Base-by-base conservation (phyloP, 1,140 invertebrate genomes). In the Akabosia matsudoensis region DNA sequence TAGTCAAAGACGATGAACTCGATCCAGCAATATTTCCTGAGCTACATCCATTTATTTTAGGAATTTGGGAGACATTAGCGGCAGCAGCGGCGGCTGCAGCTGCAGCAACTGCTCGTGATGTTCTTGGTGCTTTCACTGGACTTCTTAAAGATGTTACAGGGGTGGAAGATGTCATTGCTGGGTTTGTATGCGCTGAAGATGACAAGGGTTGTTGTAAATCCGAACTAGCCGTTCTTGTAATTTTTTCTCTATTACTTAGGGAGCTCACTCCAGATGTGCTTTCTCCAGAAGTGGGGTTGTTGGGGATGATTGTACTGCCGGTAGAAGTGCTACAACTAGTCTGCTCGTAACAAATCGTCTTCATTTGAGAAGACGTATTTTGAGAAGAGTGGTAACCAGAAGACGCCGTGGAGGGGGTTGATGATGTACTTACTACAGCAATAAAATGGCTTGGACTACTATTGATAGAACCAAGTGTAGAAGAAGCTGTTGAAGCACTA, bases 281-380 rank as follows among this genome's bases (percentile, higher is more conserved):
- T 67, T 67, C 61, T 67, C 24, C 28, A 22, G 54, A 61, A 61
- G 14, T 61, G 54, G 45, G 45, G 45, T 51, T 51, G 45, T n/a
- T n/a, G n/a, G n/a, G 45, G 45, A n/a, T 51, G 45, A n/a, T 51
- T 51, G 10, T n/a, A n/a, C 45, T 51, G 45, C 45, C n/a, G n/a
- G n/a, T n/a, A n/a, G n/a, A n/a, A n/a, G n/a, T n/a, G n/a, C n/a
- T n/a, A n/a, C n/a, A n/a, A n/a, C n/a, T n/a, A 4, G 61, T 28
- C 61, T 67, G 54, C 61, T 67, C 61, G 22, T 67, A 67, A 67
- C 61, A 67, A 67, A 67, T 67, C 61, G 61, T 67, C 61, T 67
- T 67, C 61, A 67, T 67, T 67, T 3, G 24, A 67, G 61, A 67
- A 31, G 61, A 67, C 61, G 61, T 22, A 67, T 67, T 67, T 67